Evolutionary conservation across 2,113 vertebrate species (phyloP), one percentile per base, ranked within the genome.

Genomic region (Microcebus jonahi): DNA sequence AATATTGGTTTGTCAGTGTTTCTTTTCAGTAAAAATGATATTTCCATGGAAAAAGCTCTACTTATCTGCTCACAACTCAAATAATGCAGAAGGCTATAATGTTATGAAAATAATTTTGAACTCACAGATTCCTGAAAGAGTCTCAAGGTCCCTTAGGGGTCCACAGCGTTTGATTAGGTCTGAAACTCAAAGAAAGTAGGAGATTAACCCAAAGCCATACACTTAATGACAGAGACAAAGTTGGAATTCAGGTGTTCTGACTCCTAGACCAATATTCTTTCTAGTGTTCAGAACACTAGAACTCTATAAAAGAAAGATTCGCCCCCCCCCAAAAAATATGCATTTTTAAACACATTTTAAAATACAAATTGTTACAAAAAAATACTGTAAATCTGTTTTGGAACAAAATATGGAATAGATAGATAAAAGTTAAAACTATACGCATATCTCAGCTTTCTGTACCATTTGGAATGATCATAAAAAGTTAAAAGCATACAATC

Each of bases 81-180:
- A 36, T 57, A 68, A 11, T 70, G 18, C 14, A 67, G 55, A 61
- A 50, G 23, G 59, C 55, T 71, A 12, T 65, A 27, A 10, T 91
- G 42, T 55, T 84, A 34, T 29, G 83, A 96, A 80, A 86, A 50
- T 70, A 55, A 76, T 94, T 96, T 93, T 94, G n/a, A 85, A 8
- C 7, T 95, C 39, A 59, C 48, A n/a, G 42, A 18, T 76, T 7
- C 48, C 15, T 55, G 27, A 89, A 89, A 65, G 53, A 6, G 1
- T 90, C 53, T 83, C 68, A 48, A 8, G 5, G 9, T 50, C 59
- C 23, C 67, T 71, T 27, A 81, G 42, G n/a, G 3, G 5, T 25
- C 53, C 73, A 73, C 2, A 21, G 17, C 21, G 18, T 80, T 59
- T 88, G 55, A 80, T 45, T 21, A 85, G 8, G 34, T 88, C 75